Percentiles rank a stretch among this genome's conserved stretches.
These are phyloP conservation scores for Pemphredon lugubris DNA, from an alignment of 2,888 invertebrate genomes.

Conservation along the genomic window DNA sequence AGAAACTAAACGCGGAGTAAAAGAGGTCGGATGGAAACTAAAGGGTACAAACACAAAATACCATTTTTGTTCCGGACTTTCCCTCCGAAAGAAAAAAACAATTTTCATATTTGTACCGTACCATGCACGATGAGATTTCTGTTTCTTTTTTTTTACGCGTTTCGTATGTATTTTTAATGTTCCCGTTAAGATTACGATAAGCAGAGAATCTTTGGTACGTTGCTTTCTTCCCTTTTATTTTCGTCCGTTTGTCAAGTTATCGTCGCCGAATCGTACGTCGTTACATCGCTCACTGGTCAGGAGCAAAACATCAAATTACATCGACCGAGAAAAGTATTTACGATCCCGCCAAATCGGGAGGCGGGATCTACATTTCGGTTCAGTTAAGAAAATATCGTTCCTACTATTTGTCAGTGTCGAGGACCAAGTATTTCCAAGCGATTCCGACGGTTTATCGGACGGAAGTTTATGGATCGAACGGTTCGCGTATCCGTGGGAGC, in stretches of 20 bases:
- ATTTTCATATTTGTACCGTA: no score
- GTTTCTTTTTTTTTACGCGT: not conserved
- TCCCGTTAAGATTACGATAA: no score
- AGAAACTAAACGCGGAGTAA: no score
- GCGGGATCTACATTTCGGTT: constrained; percentile 3
- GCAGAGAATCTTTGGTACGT: no score
- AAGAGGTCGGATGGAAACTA: no score
- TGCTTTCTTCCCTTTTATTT: no score
- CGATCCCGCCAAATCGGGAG: constrained; percentile 7
- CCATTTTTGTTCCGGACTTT: no score
- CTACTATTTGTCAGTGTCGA: constrained; percentile 30
- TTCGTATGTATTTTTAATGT: no score
- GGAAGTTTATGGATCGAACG: constrained; percentile 22
- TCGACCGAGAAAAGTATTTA: constrained; percentile 15
- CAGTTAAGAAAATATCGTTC: not conserved
- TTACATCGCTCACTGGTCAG: not conserved
- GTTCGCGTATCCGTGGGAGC: not conserved
- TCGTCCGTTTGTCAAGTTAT: constrained; percentile 8
- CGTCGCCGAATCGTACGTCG: not conserved
- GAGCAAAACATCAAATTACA: constrained; percentile 15
- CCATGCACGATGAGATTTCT: no score
- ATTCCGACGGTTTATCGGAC: constrained; percentile 5
- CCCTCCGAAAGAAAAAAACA: no score
- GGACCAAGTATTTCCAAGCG: not conserved
- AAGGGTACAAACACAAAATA: no score